A percentile compares a stretch with the other conserved stretches of the same genome.
Evolutionary conservation across 2,113 vertebrate genomes (phyloP).

Genomic region (Ploceus nigricollis): DNA sequence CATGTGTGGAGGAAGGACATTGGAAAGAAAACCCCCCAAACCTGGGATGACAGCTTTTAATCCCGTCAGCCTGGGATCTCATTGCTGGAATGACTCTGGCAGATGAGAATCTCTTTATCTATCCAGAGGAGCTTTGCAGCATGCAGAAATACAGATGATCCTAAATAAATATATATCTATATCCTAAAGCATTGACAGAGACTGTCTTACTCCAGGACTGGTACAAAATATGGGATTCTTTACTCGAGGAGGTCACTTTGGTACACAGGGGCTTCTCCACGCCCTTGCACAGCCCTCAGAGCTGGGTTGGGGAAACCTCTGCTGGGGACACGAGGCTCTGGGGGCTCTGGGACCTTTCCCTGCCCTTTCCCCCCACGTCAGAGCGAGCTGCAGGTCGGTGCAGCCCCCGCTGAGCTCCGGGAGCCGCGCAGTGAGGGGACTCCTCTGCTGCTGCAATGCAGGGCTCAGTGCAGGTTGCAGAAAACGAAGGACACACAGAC

Average conservation of each 20-base stretch:
- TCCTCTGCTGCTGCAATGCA: conserved; percentile 72
- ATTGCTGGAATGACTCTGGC: neutral
- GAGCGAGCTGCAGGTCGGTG: neutral
- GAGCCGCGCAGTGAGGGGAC: conserved; percentile 21
- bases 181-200: neutral
- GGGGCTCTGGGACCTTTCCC: neutral
- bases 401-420: neutral
- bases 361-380: neutral
- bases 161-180: neutral
- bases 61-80: neutral
- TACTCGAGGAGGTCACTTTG: neutral
- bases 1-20: neutral
- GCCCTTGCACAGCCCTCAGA: neutral
- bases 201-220: neutral
- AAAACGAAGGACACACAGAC: conserved; percentile 64
- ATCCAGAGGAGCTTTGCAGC: conserved; percentile 13
- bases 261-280: neutral
- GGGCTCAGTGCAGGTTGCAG: conserved; percentile 65
- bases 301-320: neutral
- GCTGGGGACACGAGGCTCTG: neutral
- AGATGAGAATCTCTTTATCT: neutral
- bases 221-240: neutral
- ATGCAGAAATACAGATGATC: fast-evolving
- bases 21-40: neutral
- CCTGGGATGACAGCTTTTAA: neutral